Evolutionary conservation across 2,797 vertebrate genomes (phyloP).

Genomic region (Chiloscyllium punctatum): DNA sequence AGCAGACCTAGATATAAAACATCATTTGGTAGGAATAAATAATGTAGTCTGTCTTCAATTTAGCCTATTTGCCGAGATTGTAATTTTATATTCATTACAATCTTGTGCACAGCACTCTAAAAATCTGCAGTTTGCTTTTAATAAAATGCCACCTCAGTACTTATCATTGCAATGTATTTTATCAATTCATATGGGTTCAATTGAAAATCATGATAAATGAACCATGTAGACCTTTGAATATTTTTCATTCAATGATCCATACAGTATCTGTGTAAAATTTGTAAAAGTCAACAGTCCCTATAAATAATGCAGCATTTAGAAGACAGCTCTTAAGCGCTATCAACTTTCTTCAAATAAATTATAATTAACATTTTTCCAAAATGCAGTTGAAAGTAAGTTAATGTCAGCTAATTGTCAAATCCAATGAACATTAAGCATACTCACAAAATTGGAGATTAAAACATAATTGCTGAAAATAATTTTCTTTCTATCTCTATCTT

Average conservation of each 20-base stretch:
- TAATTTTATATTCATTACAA: slow-evolving; percentile 17
- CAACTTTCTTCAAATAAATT: slow-evolving; percentile 1
- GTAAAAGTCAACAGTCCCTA: background rate
- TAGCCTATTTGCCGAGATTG: background rate
- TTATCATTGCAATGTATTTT: background rate
- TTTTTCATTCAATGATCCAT: slow-evolving; percentile 28
- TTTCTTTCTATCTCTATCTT: background rate
- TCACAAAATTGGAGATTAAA: background rate
- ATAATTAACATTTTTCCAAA: background rate
- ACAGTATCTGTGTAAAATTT: background rate
- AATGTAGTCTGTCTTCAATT: background rate
- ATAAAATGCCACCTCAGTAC: background rate
- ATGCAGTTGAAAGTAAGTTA: background rate
- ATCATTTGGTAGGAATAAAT: slow-evolving; percentile 10
- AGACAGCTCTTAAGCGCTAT: background rate
- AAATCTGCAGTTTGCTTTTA: background rate
- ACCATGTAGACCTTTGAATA: background rate
- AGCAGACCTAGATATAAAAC: background rate
- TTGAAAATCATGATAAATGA: background rate
- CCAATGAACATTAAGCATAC: background rate
- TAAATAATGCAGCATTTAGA: slow-evolving; percentile 18
- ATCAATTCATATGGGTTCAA: background rate
- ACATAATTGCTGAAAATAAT: background rate
- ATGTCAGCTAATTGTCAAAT: background rate
- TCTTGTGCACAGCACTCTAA: background rate